A percentile compares a stretch with the other conserved stretches of the same genome.
These are phyloP conservation scores for Perca schrenkii DNA, from an alignment of 2,113 vertebrate genomes.

Conservation along the genomic window DNA sequence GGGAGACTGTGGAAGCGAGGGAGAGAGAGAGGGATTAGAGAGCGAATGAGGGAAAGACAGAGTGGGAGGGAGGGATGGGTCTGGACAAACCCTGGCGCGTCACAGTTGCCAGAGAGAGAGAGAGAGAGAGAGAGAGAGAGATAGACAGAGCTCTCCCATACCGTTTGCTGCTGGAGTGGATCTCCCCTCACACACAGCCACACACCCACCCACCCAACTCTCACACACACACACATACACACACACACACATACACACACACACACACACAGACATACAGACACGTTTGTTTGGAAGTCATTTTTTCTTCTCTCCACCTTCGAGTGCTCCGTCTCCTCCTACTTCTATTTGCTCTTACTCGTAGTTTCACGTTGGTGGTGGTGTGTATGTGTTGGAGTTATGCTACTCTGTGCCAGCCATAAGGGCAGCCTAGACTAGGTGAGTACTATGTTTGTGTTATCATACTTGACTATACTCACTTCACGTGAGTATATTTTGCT, in stretches of 20 bases:
- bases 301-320: slow-evolving; percentile 49
- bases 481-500: slow-evolving; percentile 11
- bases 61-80: slow-evolving; percentile 68
- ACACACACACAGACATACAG: slow-evolving; percentile 14
- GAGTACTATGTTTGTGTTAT: slow-evolving; percentile 70
- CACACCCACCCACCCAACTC: slow-evolving; percentile 38
- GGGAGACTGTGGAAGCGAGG: slow-evolving; percentile 32
- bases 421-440: slow-evolving; percentile 79
- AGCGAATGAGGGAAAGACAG: slow-evolving; percentile 57
- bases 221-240: slow-evolving; percentile 16
- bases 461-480: slow-evolving; percentile 31
- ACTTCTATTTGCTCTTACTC: slow-evolving; percentile 63
- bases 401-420: slow-evolving; percentile 71
- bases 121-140: slow-evolving; percentile 42
- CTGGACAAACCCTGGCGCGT: slow-evolving; percentile 70
- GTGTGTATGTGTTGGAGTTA: slow-evolving; percentile 70
- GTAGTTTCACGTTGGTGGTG: slow-evolving; percentile 56
- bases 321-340: slow-evolving; percentile 47
- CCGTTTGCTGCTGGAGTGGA: slow-evolving; percentile 59
- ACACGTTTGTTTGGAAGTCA: slow-evolving; percentile 55
- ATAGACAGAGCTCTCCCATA: slow-evolving; percentile 53
- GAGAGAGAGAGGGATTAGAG: slow-evolving; percentile 48
- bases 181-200: slow-evolving; percentile 61
- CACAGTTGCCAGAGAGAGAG: slow-evolving; percentile 55
- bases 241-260: slow-evolving; percentile 15